Conservation (phyloP, 2,888 invertebrate species). For the Lymantria monacha region DNA sequence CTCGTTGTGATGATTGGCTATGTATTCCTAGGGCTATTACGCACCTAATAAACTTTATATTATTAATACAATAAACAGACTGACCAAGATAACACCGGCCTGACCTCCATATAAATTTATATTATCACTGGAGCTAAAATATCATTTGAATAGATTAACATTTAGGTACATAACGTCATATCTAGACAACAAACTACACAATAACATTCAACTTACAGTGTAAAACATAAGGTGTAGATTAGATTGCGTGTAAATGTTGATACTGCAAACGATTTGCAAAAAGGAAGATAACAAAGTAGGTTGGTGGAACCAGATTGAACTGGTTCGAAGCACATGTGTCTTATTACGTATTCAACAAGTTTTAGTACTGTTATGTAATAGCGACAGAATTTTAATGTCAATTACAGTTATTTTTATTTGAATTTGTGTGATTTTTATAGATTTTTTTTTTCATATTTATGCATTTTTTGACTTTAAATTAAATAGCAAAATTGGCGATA, state of each 20-base stretch:
- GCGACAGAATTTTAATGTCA: not conserved
- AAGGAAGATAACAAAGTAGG: conserved; percentile 71
- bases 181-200: not conserved
- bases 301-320: conserved; percentile 55
- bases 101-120: conserved; percentile 64
- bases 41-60: conserved; percentile 21
- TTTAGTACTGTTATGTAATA: conserved; percentile 23
- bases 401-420: not conserved
- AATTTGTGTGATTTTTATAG: too few relatives aligned
- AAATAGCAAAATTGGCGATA: too few relatives aligned
- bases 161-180: conserved; percentile 32
- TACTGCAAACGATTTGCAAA: conserved; percentile 62
- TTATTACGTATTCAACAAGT: conserved; percentile 41
- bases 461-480: too few relatives aligned
- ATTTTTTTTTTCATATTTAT: too few relatives aligned
- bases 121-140: conserved; percentile 62
- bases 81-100: conserved; percentile 45
- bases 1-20: too few relatives aligned
- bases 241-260: conserved; percentile 14
- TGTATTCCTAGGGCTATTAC: too few relatives aligned
- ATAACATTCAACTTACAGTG: conserved; percentile 13
- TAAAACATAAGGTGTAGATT: conserved; percentile 19
- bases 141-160: conserved; percentile 65
- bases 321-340: conserved; percentile 41
- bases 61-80: conserved; percentile 45